Evolutionary conservation across 2,797 vertebrate species (phyloP), one percentile per base, ranked within the genome.

Genomic region (Poecilia picta): DNA sequence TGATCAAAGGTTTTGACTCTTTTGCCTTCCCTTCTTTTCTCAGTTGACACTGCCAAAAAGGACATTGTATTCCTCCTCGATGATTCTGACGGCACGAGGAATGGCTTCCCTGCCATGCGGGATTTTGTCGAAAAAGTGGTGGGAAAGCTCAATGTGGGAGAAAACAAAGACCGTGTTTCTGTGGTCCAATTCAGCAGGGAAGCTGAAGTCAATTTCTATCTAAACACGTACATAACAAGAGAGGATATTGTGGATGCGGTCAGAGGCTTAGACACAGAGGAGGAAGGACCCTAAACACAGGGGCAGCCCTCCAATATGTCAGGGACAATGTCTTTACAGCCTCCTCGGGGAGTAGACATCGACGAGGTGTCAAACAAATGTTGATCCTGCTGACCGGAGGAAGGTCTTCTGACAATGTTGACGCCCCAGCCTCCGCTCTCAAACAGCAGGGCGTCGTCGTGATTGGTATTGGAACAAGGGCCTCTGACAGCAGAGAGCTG

Each of bases 301-400:
- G 90, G 28, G 88, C 80, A 75, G 91, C 92, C 41, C 83, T 92
- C 68, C 85, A 86, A 8, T 86, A 85, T 49, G 73, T 92, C 33
- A 88, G 76, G 66, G 77, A 87, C 89, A 66, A 96, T 94, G 82
- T 91, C 84, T 97, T 97, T 80, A 95, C 94, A 47, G 90, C 90
- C 57, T 94, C 96, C 0, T 90, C 95, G 0, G 96, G 97, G 28
- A 97, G 96, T 83, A 95, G 97, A n/a, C 95, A 95, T 1, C 95
- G 94, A 20, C 94, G 97, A 78, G 95, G 95, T 28, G 87, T 87
- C 49, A 80, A 83, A 41, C 92, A 93, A 76, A 10, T 90, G 15
- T 12, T 91, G 20, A 76, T 92, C 13, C 15, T 92, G 66, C 43
- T 92, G 68, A 86, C n/a, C 70, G 85, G 87, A 8, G 84, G 81